Evolutionary conservation across 1,140 invertebrate species (phyloP), one percentile per base, ranked within the genome.

Genomic region (Achroia grisella): DNA sequence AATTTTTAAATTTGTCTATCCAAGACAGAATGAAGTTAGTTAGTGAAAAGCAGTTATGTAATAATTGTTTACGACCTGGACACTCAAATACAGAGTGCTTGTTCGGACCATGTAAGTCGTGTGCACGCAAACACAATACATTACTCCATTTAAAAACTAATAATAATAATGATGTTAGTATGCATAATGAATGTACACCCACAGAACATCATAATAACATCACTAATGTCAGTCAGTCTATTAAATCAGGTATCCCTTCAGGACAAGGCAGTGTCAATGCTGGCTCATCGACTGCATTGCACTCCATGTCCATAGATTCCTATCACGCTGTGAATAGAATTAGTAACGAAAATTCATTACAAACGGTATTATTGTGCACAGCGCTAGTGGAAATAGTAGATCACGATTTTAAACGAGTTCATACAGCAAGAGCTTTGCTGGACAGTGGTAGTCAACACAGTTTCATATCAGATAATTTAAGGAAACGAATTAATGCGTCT

Each of bases 61-160:
- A 14, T 9, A 46, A 46, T 15, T 46, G 44, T 39, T 39, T 46
- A 12, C 34, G 44, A n/a, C n/a, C 44, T 2, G 44, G 44, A 28
- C 44, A 46, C 11, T 15, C 31, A 13, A 4, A 29, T 29, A n/a
- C 23, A 33, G 33, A 34, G 9, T 46, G 44, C 30, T 30, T 31
- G 12, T 46, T 46, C 35, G 44, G 44, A 10, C 35, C 44, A 1
- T 44, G 42, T 23, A 44, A 44, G 23, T 23, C 27, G 11, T 44
- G 42, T 35, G 33, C 28, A 11, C 10, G 10, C 4, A 46, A 46
- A 46, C 44, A 46, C 17, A 39, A 46, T 31, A 39, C 11, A 8
- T 31, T 46, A 17, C 12, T 46, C 10, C 44, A 46, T 13, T 35
- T 27, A 34, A 34, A 5, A 17, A 33, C 30, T 33, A 4, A 4